Evolutionary conservation across 2,888 invertebrate genomes (phyloP).

Genomic region (Odontomyia ornata): DNA sequence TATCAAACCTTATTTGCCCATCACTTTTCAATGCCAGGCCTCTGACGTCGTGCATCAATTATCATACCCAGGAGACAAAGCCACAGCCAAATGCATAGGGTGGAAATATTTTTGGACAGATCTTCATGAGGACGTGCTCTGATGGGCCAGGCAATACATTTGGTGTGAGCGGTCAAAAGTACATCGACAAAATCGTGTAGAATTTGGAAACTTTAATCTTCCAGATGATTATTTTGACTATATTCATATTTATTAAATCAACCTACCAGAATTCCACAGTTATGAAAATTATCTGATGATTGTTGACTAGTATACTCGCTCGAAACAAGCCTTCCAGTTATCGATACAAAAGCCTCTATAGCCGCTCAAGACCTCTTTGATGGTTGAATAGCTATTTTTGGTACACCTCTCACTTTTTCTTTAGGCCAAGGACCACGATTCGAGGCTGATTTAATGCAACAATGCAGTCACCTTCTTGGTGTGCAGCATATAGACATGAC

Average conservation of each 20-base stretch:
- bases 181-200: not conserved
- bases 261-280: not conserved
- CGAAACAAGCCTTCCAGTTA: not conserved
- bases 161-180: not conserved
- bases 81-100: slow-evolving; percentile 1
- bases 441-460: too few species aligned
- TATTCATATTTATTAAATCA: not conserved
- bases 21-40: not conserved
- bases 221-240: slow-evolving; percentile 5
- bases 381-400: too few species aligned
- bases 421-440: too few species aligned
- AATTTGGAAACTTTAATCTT: not conserved
- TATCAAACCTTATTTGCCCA: not conserved
- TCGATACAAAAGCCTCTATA: not conserved
- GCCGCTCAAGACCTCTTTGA: not conserved
- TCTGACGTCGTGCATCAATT: not conserved
- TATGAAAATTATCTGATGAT: not conserved
- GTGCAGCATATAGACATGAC: not conserved
- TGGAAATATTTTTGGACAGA: not conserved
- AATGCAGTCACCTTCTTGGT: not conserved
- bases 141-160: not conserved
- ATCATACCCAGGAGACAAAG: not conserved
- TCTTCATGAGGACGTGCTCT: not conserved
- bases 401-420: too few species aligned
- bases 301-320: not conserved